These are phyloP conservation scores for Rhinogobio ventralis DNA, from an alignment of 2,797 vertebrate genomes.

Conservation along the genomic window DNA sequence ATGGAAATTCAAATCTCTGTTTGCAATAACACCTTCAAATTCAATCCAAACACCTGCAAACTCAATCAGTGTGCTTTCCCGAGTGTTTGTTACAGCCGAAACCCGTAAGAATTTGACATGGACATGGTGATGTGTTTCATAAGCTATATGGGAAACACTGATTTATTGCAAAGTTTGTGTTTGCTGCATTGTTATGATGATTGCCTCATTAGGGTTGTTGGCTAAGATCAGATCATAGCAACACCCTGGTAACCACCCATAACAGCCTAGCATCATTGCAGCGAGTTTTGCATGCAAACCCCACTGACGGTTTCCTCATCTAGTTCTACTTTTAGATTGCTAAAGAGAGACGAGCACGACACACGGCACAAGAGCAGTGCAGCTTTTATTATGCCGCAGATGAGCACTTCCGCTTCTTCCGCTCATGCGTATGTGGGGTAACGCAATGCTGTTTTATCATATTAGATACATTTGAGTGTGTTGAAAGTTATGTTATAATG, in stretches of 20 bases:
- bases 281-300: not conserved
- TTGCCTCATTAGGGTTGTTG: not conserved
- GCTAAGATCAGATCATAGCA: not conserved
- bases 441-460: too few relatives aligned
- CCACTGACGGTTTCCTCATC: not conserved
- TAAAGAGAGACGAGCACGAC: too few relatives aligned
- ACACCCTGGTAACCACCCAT: not conserved
- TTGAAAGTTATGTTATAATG: too few relatives aligned
- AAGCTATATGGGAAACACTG: not conserved
- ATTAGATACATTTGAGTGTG: too few relatives aligned
- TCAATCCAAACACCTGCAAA: constrained; percentile 31
- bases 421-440: too few relatives aligned
- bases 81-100: not conserved
- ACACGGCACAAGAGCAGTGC: too few relatives aligned
- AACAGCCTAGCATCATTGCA: not conserved
- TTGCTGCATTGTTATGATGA: not conserved
- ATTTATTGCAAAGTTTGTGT: not conserved
- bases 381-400: too few relatives aligned
- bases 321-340: not conserved
- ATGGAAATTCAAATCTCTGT: constrained; percentile 20
- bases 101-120: not conserved
- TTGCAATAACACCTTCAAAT: constrained; percentile 22
- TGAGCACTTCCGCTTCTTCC: too few relatives aligned
- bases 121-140: not conserved
- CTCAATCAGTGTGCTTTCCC: constrained; percentile 14